Percentiles rank a stretch among this genome's conserved stretches.
Evolutionary conservation across 2,113 vertebrate genomes (phyloP).

Genomic region (Morphnarchus princeps): DNA sequence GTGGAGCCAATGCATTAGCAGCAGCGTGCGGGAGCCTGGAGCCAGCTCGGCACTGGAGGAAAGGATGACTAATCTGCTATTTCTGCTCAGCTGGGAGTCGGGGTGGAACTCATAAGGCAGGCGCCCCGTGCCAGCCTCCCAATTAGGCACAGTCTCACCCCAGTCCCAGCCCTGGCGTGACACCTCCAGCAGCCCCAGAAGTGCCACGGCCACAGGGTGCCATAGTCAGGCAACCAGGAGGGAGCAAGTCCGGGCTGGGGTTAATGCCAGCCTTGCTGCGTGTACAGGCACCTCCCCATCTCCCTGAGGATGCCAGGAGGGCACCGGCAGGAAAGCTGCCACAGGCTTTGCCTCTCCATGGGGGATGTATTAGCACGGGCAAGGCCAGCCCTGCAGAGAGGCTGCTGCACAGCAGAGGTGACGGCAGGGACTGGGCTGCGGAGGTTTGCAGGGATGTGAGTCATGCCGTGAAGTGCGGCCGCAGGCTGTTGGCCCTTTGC

Average conservation of each 20-base stretch:
- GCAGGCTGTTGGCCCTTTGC: background rate
- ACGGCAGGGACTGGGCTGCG: background rate
- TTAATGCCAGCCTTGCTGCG: background rate
- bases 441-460: background rate
- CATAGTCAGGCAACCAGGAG: background rate
- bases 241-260: background rate
- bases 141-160: background rate
- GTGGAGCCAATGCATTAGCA: background rate
- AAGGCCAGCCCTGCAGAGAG: background rate
- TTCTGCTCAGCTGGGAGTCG: background rate
- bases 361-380: background rate
- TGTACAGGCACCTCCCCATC: background rate
- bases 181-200: background rate
- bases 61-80: background rate
- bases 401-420: background rate
- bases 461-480: fast-evolving
- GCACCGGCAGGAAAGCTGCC: background rate
- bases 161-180: fast-evolving
- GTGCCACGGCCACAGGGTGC: background rate
- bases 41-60: background rate
- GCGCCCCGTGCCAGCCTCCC: background rate
- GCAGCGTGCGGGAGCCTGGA: background rate
- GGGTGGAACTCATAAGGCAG: background rate
- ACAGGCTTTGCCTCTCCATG: background rate
- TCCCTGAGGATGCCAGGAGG: background rate